phyloP scores from a whole-genome alignment of 2,797 vertebrate genomes.

The Syncerus caffer region DNA sequence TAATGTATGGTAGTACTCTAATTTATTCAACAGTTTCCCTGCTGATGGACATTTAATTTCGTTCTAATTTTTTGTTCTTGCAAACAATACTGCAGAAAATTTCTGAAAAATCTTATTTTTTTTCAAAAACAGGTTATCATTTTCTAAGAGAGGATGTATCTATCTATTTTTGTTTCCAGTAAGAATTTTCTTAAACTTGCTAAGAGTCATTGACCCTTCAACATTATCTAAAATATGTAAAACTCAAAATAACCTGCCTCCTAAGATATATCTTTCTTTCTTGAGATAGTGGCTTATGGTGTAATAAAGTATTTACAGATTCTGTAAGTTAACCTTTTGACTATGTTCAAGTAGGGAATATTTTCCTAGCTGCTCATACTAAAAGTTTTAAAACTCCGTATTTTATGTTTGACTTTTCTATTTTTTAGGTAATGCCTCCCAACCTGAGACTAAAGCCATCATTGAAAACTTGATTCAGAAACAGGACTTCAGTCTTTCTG shows the following conservation, averaged over 20 bases:
- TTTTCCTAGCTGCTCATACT: slow-evolving; percentile 29
- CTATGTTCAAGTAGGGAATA: not conserved
- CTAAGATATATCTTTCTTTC: not conserved
- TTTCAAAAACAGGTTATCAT: slow-evolving; percentile 31
- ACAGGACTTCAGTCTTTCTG: slow-evolving; percentile 91
- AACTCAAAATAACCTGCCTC: not conserved
- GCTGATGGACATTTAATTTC: not conserved
- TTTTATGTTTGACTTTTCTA: slow-evolving; percentile 35
- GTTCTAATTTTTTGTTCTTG: slow-evolving; percentile 32
- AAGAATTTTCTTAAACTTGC: slow-evolving; percentile 36
- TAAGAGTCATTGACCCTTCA: not conserved
- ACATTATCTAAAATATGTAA: not conserved
- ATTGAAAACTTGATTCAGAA: slow-evolving; percentile 92
- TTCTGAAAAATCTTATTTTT: slow-evolving; percentile 34
- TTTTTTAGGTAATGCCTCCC: slow-evolving; percentile 90
- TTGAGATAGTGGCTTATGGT: not conserved
- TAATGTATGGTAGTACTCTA: not conserved
- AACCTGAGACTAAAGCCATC: slow-evolving; percentile 93
- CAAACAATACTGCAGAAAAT: slow-evolving; percentile 27
- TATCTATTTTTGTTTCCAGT: not conserved
- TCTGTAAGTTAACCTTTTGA: slow-evolving; percentile 19
- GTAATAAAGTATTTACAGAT: slow-evolving; percentile 19
- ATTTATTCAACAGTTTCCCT: not conserved
- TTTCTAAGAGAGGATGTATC: not conserved
- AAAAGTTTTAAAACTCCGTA: slow-evolving; percentile 22